These are phyloP conservation scores for Heliconius eleuchia DNA, from an alignment of 1,140 invertebrate species.

Conservation along the genomic window DNA sequence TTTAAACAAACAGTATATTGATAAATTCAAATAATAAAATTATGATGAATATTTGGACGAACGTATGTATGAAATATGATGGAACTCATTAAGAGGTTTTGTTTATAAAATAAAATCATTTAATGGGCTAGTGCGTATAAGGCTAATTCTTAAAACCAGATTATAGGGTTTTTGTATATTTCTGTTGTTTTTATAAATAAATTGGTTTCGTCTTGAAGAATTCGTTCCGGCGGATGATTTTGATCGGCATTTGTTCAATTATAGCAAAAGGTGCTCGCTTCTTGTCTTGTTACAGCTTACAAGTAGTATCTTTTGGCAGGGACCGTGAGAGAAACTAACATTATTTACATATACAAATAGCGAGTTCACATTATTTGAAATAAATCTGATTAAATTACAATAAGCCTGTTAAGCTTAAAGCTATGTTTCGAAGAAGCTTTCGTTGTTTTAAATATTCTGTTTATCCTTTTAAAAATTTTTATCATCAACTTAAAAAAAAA, in stretches of 20 bases:
- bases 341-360: not conserved
- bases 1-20: no score
- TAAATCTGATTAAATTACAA: not conserved
- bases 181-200: not conserved
- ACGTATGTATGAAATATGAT: not conserved
- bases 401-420: not conserved
- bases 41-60: not conserved
- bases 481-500: no score
- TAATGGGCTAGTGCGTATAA: no score
- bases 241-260: slow-evolving; percentile 71
- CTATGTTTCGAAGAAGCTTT: no score
- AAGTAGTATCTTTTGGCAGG: not conserved
- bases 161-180: not conserved
- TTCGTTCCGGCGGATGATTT: slow-evolving; percentile 66
- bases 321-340: not conserved
- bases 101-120: no score
- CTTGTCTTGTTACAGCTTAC: slow-evolving; percentile 21
- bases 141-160: no score
- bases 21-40: no score
- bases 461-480: not conserved
- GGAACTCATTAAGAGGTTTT: no score
- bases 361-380: not conserved
- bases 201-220: slow-evolving; percentile 23
- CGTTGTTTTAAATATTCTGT: not conserved
- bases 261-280: slow-evolving; percentile 44